Evolutionary conservation across 2,113 vertebrate genomes (phyloP).

Genomic region (Crotalus horridus): DNA sequence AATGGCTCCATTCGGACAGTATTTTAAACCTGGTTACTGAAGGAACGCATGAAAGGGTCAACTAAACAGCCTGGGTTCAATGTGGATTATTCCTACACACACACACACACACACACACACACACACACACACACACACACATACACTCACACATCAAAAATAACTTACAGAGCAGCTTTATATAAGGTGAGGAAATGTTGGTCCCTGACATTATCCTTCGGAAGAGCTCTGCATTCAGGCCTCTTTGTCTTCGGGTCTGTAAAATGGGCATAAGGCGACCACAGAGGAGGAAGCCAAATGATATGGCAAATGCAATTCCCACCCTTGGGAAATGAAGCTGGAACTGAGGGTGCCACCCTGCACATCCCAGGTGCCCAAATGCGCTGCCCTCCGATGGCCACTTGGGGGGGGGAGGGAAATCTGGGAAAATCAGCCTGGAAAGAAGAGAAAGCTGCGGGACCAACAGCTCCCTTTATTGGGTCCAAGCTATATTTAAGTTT

Average conservation of each 20-base stretch:
- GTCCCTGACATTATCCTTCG: fast-evolving
- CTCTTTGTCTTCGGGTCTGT: neutral
- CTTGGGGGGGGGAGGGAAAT: neutral
- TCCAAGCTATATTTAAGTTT: neutral
- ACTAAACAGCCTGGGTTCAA: neutral
- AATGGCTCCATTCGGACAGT: neutral
- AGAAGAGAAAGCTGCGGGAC: neutral
- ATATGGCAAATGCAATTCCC: neutral
- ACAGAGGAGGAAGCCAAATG: neutral
- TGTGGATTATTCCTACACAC: neutral
- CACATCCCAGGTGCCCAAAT: neutral
- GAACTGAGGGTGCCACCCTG: neutral
- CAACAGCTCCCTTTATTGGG: neutral
- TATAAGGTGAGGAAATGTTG: neutral
- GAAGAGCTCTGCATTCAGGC: neutral
- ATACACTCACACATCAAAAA: neutral
- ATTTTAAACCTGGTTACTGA: neutral
- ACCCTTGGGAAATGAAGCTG: neutral
- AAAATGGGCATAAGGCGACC: neutral
- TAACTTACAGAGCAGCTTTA: neutral
- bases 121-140: neutral
- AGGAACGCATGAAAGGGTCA: neutral
- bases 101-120: no score
- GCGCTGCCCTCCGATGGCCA: neutral
- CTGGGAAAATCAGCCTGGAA: neutral